Evolutionary conservation across 2,797 vertebrate species (phyloP).

Genomic region (Phalloptychus januarius): DNA sequence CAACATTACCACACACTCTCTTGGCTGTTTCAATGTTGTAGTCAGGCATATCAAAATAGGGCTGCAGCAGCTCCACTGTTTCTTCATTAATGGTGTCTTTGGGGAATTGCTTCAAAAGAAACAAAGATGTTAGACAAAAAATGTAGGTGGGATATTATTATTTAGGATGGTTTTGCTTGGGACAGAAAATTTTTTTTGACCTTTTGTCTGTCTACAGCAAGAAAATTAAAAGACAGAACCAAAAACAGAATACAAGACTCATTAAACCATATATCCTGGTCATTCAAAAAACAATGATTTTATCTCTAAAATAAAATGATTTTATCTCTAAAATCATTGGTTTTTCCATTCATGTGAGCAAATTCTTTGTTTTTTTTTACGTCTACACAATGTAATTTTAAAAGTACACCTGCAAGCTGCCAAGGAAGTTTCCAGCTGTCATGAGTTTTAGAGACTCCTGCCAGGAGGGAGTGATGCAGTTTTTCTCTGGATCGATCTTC

Average conservation of each 20-base stretch:
- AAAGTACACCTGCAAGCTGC: conserved; percentile 79
- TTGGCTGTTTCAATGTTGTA: conserved; percentile 96
- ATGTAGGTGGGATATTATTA: background rate
- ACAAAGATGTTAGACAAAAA: conserved; percentile 2
- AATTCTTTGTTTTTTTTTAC: background rate
- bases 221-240: background rate
- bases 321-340: background rate
- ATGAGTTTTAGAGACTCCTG: conserved; percentile 96
- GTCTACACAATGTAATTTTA: background rate
- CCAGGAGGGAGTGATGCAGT: conserved; percentile 89
- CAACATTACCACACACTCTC: conserved; percentile 93
- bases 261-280: too few species aligned
- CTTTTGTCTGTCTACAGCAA: background rate
- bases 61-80: conserved; percentile 90
- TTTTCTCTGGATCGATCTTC: conserved; percentile 87
- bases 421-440: conserved; percentile 95
- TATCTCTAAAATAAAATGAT: too few species aligned
- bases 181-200: background rate
- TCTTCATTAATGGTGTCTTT: conserved; percentile 96
- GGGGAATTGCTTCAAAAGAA: conserved; percentile 88
- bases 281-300: too few species aligned
- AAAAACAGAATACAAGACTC: background rate
- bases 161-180: background rate
- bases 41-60: conserved; percentile 94
- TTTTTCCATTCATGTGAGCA: background rate